Evolutionary conservation across 92 coral and sea anemone species (phyloP).

Genomic region (Epizoanthus rinbou): DNA sequence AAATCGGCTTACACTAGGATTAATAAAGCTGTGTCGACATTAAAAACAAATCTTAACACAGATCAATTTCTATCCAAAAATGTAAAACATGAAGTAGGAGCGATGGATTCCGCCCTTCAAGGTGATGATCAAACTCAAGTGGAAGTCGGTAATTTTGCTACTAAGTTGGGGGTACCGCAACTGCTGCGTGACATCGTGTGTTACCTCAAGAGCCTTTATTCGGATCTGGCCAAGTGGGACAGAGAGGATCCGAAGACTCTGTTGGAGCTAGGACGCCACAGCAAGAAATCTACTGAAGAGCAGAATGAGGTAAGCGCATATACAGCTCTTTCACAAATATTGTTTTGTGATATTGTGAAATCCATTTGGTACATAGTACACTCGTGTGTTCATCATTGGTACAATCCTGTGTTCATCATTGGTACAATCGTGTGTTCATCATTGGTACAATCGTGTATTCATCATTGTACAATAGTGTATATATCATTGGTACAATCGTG

Average conservation of each 20-base stretch:
- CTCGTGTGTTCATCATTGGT: too few species aligned
- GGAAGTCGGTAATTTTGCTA: neutral
- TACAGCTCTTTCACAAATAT: too few species aligned
- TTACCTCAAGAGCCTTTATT: neutral
- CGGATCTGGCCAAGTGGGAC: constrained; percentile 34
- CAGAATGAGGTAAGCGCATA: too few species aligned
- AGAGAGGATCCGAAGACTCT: constrained; percentile 10
- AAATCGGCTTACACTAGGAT: neutral
- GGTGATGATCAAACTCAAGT: neutral
- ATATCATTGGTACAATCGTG: too few species aligned
- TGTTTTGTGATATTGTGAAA: too few species aligned
- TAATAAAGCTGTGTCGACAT: neutral
- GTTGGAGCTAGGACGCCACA: neutral
- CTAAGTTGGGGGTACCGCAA: neutral
- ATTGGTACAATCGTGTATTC: too few species aligned
- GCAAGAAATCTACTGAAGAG: too few species aligned
- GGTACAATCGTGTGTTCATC: too few species aligned
- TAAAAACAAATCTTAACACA: neutral
- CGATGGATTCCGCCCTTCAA: neutral
- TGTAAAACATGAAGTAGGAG: neutral
- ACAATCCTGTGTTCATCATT: too few species aligned
- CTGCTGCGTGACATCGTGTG: neutral
- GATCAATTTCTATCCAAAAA: neutral
- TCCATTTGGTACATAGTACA: too few species aligned
- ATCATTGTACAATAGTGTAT: too few species aligned